phyloP scores from a whole-genome alignment of 2,888 invertebrate species.

The Oscheius sp. region DNA sequence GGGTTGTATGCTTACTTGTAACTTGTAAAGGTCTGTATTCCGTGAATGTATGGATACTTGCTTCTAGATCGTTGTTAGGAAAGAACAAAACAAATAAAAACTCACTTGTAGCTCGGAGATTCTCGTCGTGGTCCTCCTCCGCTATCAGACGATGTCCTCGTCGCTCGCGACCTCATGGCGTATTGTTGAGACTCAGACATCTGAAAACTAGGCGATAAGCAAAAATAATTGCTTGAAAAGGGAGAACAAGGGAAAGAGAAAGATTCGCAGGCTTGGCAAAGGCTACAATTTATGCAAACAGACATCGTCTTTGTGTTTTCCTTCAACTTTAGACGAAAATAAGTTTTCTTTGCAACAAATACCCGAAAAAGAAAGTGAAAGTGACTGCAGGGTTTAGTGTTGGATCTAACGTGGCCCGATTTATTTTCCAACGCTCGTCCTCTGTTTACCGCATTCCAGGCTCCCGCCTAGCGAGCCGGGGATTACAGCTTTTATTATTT shows the following conservation, averaged over 20 bases:
- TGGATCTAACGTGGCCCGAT: too few relatives aligned
- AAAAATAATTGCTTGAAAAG: neutral
- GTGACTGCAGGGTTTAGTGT: too few relatives aligned
- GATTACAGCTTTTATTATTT: too few relatives aligned
- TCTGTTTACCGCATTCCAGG: too few relatives aligned
- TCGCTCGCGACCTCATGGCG: slow-evolving; percentile 53
- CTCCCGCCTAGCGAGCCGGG: too few relatives aligned
- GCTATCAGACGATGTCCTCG: slow-evolving; percentile 47
- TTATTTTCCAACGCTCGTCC: too few relatives aligned
- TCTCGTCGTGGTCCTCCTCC: slow-evolving; percentile 16
- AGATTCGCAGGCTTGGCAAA: too few relatives aligned
- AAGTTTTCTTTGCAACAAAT: neutral
- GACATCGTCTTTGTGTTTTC: too few relatives aligned
- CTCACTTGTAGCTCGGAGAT: slow-evolving; percentile 29
- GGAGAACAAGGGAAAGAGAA: too few relatives aligned
- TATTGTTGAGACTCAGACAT: slow-evolving; percentile 44
- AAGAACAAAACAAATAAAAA: slow-evolving; percentile 14
- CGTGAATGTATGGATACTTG: neutral
- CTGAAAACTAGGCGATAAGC: slow-evolving; percentile 1
- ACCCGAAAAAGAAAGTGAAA: neutral
- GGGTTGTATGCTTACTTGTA: neutral
- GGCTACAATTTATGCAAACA: too few relatives aligned
- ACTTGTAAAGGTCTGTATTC: neutral
- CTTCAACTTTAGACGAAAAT: too few relatives aligned
- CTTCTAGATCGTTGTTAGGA: neutral